Conservation (phyloP, 2,888 invertebrate species). For the Acleris literana region DNA sequence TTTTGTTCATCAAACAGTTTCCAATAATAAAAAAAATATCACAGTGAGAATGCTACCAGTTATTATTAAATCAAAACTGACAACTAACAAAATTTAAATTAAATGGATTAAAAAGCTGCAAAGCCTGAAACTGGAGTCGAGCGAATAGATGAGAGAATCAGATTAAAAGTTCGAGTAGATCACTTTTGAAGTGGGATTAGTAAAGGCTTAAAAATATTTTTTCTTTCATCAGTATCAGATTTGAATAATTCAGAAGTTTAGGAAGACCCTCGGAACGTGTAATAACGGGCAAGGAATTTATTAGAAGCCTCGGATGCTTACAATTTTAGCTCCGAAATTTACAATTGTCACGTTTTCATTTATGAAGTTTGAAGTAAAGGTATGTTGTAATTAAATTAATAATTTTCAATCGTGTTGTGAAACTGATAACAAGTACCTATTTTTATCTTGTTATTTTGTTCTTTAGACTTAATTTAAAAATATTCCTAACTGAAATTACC, state of each 20-base stretch:
- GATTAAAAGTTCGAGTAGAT: slow-evolving; percentile 23
- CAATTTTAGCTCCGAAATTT: slow-evolving; percentile 9
- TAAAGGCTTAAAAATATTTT: slow-evolving; percentile 23
- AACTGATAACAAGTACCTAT: too few species aligned
- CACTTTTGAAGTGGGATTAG: slow-evolving; percentile 21
- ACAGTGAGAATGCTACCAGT: not conserved
- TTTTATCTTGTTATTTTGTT: too few species aligned
- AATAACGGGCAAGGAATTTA: slow-evolving; percentile 16
- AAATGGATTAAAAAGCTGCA: slow-evolving; percentile 19
- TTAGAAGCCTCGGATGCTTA: slow-evolving; percentile 7
- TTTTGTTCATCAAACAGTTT: too few species aligned
- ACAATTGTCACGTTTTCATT: slow-evolving; percentile 17
- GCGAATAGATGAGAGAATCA: slow-evolving; percentile 16
- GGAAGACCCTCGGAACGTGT: slow-evolving; percentile 4
- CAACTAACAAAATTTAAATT: slow-evolving; percentile 14
- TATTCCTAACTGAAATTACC: too few species aligned
- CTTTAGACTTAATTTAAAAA: too few species aligned
- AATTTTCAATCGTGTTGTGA: too few species aligned
- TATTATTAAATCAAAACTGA: slow-evolving; percentile 10
- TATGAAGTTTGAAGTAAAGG: slow-evolving; percentile 16
- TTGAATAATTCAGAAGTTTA: slow-evolving; percentile 26
- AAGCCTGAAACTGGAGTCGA: slow-evolving; percentile 9
- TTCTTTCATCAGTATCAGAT: slow-evolving; percentile 10
- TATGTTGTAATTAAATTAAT: not conserved
- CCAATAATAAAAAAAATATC: not conserved